These are phyloP conservation scores for Isichthys henryi DNA, from an alignment of 2,113 vertebrate species.

Conservation along the genomic window DNA sequence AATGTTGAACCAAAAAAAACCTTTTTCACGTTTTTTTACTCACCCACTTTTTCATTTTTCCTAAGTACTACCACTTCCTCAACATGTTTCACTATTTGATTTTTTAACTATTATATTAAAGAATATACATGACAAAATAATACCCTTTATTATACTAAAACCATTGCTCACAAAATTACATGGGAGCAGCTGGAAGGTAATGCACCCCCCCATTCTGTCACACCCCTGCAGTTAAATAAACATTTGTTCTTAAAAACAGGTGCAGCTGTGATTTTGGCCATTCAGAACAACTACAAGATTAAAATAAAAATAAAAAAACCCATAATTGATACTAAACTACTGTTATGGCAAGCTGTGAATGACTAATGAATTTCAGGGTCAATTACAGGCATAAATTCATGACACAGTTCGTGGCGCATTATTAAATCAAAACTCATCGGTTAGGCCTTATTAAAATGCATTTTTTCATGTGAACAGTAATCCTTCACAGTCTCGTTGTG, in stretches of 20 bases:
- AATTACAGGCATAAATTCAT: not conserved
- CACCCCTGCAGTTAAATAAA: not conserved
- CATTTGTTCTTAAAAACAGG: not conserved
- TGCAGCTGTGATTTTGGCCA: not conserved
- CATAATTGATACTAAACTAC: constrained; percentile 5
- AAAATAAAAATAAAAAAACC: not conserved
- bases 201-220: not conserved
- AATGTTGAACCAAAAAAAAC: not conserved
- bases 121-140: not conserved
- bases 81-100: not conserved
- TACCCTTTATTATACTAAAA: not conserved
- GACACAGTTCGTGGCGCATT: not conserved
- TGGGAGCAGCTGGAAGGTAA: not conserved
- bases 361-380: not conserved
- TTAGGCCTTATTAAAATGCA: constrained; percentile 5
- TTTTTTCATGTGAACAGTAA: constrained; percentile 1
- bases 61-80: not conserved
- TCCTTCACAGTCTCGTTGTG: not conserved
- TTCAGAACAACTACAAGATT: constrained; percentile 6
- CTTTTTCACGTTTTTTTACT: not conserved
- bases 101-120: not conserved
- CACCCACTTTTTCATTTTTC: not conserved
- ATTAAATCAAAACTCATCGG: not conserved
- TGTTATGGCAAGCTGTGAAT: not conserved
- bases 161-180: not conserved